phyloP scores from a whole-genome alignment of 2,113 vertebrate species.

The Daboia siamensis region DNA sequence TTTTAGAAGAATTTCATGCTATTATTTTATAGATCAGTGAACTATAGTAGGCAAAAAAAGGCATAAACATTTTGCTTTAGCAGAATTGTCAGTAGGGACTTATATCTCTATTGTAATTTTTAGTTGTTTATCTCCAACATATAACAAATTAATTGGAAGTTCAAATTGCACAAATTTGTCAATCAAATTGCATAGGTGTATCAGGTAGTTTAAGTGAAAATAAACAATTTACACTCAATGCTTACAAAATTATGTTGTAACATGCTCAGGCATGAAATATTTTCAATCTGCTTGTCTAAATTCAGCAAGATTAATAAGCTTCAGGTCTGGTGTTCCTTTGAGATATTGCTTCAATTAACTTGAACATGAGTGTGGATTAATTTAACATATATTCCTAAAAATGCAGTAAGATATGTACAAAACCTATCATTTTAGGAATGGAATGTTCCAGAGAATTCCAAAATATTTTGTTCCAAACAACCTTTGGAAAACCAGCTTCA shows the following conservation, averaged over 20 bases:
- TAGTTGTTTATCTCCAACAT: slow-evolving; percentile 12
- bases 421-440: background rate
- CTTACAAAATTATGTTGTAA: background rate
- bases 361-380: background rate
- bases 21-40: background rate
- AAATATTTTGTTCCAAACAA: background rate
- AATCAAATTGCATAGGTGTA: background rate
- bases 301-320: background rate
- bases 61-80: background rate
- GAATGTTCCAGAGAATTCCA: background rate
- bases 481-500: background rate
- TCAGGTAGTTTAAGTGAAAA: background rate
- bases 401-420: background rate
- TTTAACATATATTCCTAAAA: background rate
- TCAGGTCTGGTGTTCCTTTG: background rate
- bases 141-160: slow-evolving; percentile 22
- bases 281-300: background rate
- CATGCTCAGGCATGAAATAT: background rate
- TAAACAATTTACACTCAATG: background rate
- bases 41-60: background rate
- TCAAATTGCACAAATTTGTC: slow-evolving; percentile 6
- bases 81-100: background rate
- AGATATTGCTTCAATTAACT: background rate
- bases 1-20: background rate
- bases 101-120: background rate